phyloP scores from a whole-genome alignment of 2,888 invertebrate genomes.

The Aromia moschata region DNA sequence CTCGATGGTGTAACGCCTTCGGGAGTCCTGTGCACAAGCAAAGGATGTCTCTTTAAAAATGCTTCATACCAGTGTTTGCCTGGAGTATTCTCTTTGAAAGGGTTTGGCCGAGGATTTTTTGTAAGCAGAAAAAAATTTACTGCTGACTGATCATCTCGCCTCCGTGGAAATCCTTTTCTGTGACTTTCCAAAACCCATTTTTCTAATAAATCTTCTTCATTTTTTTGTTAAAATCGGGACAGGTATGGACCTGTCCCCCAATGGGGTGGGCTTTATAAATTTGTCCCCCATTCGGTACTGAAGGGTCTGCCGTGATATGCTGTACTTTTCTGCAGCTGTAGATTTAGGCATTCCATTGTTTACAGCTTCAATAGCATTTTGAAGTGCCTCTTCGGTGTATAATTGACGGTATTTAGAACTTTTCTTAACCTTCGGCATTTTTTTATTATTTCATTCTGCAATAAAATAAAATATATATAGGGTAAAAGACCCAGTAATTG shows the following conservation, averaged over 20 bases:
- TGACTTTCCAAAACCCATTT: conserved; percentile 8
- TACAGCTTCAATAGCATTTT: conserved; percentile 25
- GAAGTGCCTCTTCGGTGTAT: conserved; percentile 6
- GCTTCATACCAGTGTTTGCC: conserved; percentile 29
- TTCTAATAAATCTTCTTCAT: conserved; percentile 6
- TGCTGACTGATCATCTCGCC: conserved; percentile 9
- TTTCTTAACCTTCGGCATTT: background rate
- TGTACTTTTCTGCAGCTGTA: conserved; percentile 23
- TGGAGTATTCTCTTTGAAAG: conserved; percentile 25
- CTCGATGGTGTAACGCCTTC: conserved; percentile 13
- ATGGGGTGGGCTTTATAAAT: too few species aligned
- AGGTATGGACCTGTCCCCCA: conserved; percentile 24
- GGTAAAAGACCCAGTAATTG: too few species aligned
- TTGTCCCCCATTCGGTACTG: too few species aligned
- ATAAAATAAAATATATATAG: background rate
- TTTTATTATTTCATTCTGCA: background rate
- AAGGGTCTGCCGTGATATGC: conserved; percentile 21
- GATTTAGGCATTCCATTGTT: conserved; percentile 25
- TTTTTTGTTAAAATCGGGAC: conserved; percentile 5
- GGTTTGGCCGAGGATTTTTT: conserved; percentile 16
- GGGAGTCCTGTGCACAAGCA: background rate
- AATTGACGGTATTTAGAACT: background rate
- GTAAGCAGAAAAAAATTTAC: conserved; percentile 16
- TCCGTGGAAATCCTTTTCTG: conserved; percentile 19
- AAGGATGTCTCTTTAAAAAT: conserved; percentile 22